Evolutionary conservation across 2,113 vertebrate genomes (phyloP).

Genomic region (Rhinolophus ferrumequinum): DNA sequence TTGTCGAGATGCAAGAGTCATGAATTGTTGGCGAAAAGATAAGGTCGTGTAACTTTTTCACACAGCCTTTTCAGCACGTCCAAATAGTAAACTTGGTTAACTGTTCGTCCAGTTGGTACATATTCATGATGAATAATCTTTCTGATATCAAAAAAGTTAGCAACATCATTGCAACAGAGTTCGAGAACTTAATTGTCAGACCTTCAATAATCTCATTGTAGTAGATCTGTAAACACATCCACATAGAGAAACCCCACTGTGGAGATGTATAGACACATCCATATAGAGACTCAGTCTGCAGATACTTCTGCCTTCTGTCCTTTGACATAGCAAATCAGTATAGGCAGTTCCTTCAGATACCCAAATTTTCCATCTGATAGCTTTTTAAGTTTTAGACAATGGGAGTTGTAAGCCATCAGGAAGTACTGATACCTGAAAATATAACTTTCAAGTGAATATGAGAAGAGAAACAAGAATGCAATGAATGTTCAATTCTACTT

Average conservation of each 20-base stretch:
- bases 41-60: too few relatives aligned
- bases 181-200: too few relatives aligned
- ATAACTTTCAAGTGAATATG: slow-evolving; percentile 8
- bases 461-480: slow-evolving; percentile 47
- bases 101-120: too few relatives aligned
- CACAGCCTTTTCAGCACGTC: too few relatives aligned
- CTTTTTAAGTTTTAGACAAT: slow-evolving; percentile 21
- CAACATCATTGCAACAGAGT: too few relatives aligned
- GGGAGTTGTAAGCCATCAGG: background rate
- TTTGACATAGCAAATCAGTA: background rate
- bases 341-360: background rate
- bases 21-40: too few relatives aligned
- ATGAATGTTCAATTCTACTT: background rate
- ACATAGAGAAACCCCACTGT: background rate
- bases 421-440: slow-evolving; percentile 11
- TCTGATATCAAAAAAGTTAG: too few relatives aligned
- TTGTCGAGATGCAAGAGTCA: too few relatives aligned
- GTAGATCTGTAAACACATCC: background rate
- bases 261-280: background rate
- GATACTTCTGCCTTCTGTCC: background rate
- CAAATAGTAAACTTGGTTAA: too few relatives aligned
- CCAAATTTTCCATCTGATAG: background rate
- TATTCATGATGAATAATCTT: too few relatives aligned
- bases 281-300: background rate
- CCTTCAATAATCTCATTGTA: background rate